Conservation (phyloP, 2,888 invertebrate genomes). For the Hirtodrosophila trivittata region DNA sequence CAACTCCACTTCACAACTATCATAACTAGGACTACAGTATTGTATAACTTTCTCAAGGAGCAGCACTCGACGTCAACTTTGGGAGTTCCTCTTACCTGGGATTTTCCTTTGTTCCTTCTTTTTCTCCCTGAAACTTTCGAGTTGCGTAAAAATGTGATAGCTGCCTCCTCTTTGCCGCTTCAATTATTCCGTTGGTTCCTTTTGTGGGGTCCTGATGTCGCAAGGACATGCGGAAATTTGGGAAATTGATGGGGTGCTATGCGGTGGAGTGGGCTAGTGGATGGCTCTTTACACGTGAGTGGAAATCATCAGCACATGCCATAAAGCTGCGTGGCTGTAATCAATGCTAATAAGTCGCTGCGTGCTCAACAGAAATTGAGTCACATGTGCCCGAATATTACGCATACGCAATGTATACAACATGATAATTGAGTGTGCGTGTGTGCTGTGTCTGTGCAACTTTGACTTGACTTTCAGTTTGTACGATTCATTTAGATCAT, state of each 20-base stretch:
- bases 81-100: too few species aligned
- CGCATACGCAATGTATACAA: slow-evolving; percentile 59
- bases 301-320: slow-evolving; percentile 24
- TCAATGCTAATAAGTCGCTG: slow-evolving; percentile 57
- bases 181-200: slow-evolving; percentile 2
- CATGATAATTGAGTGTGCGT: slow-evolving; percentile 27
- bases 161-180: too few species aligned
- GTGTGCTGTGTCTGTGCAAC: slow-evolving; percentile 33
- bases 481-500: slow-evolving; percentile 42
- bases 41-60: slow-evolving; percentile 47
- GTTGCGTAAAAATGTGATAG: too few species aligned
- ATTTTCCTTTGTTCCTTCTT: too few species aligned
- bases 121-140: too few species aligned
- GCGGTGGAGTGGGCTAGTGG: background rate
- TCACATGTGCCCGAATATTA: slow-evolving; percentile 51
- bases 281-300: slow-evolving; percentile 30
- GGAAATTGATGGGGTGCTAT: slow-evolving; percentile 28
- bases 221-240: slow-evolving; percentile 43
- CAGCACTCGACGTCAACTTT: slow-evolving; percentile 37
- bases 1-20: slow-evolving; percentile 44
- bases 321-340: slow-evolving; percentile 40
- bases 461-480: slow-evolving; percentile 55
- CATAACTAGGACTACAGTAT: slow-evolving; percentile 42
- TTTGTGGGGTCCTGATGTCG: slow-evolving; percentile 49
- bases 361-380: slow-evolving; percentile 64